Evolutionary conservation across 1,140 invertebrate species (phyloP), one percentile per base, ranked within the genome.

Genomic region (Macrobrachium nipponense): DNA sequence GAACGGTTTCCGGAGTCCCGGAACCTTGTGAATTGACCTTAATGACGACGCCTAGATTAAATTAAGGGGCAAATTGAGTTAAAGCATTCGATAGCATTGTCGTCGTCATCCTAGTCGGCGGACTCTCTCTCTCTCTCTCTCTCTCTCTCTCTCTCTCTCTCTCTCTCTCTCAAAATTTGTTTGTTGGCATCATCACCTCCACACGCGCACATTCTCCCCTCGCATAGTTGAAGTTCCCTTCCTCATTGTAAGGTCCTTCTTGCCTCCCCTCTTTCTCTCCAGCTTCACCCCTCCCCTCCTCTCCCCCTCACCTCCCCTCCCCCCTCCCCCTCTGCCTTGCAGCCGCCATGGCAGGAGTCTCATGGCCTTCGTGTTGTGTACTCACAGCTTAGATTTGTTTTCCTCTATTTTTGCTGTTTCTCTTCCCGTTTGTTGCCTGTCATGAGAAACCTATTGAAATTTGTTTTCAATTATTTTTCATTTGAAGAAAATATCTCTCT

Each of bases 71-170:
- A 61, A 80, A 80, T 80, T 80, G 64, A 70, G 64, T 80, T 70
- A 80, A 80, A 70, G 79, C 27, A 62, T 18, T 70, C 79, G 79
- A 44, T 68, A 80, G 79, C 60, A 70, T 80, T 80, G 79, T 80
- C 79, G 79, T 68, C 18, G 20, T 77, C n/a, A 27, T 75, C 20
- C 75, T 18, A 43, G n/a, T 27, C 77, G 12, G n/a, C 62, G n/a
- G n/a, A 66, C 43, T 27, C 59, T 23, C 75, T 51, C 75, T 77
- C 75, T 77, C 75, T 77, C 51, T 20, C 51, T 60, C 75, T 20
- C 75, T 78, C 18, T 60, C 76, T 78, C 76, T n/a, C 76, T 78
- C 51, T 60, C 70, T 75, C 60, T 72, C 36, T 80, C 18, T 58
- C 51, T 23, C 72, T 73, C 43, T 43, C 27, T 36, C 70, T 7